Percentiles rank a stretch among this genome's conserved stretches.
Conservation (phyloP, 2,113 vertebrate genomes). For the Mionectes macconnelli region DNA sequence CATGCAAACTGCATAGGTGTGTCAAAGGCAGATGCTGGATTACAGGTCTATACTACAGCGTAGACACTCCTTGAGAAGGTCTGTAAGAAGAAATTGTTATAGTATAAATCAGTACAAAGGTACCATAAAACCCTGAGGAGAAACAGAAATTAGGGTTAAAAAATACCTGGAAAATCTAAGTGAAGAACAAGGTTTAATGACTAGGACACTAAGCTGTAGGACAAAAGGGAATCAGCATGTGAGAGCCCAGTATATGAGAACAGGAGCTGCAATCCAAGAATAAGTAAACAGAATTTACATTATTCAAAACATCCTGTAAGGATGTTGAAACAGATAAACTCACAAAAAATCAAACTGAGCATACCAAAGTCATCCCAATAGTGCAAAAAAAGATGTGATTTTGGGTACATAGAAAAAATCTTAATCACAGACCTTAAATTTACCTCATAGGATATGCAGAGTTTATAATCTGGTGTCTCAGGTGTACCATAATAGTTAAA, state of each 20-base stretch:
- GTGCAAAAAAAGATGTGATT: neutral
- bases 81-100: neutral
- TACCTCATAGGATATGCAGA: neutral
- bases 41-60: neutral
- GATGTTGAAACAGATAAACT: neutral
- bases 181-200: neutral
- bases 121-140: neutral
- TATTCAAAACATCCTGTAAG: neutral
- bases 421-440: neutral
- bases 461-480: neutral
- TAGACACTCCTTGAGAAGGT: neutral
- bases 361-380: neutral
- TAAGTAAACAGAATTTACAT: neutral
- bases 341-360: neutral
- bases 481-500: neutral
- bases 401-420: neutral
- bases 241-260: neutral
- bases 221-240: neutral
- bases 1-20: neutral
- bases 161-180: neutral
- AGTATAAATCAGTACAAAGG: neutral
- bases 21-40: neutral
- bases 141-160: neutral
- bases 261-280: neutral
- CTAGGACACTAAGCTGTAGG: neutral